phyloP scores from a whole-genome alignment of 1,140 invertebrate genomes.

The Daktulosphaira vitifoliae region DNA sequence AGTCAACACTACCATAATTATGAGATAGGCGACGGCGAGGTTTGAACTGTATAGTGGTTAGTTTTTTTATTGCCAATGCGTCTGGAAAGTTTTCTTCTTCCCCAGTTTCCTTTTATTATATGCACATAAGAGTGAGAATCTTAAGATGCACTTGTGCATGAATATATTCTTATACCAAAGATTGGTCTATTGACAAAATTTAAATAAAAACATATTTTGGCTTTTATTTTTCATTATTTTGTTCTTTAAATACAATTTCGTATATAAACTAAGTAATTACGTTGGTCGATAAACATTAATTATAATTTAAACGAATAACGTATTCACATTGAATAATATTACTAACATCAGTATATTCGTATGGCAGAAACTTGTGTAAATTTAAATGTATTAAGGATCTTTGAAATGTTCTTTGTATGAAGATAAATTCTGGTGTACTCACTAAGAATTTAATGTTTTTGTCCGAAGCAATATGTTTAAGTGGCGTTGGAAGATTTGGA shows the following conservation, averaged over 20 bases:
- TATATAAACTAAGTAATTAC: not conserved
- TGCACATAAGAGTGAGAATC: not conserved
- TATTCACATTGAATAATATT: no score
- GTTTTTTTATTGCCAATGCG: conserved; percentile 20
- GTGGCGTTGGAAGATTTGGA: not conserved
- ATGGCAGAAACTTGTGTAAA: no score
- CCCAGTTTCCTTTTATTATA: not conserved
- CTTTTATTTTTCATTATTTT: no score
- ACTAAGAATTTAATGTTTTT: not conserved
- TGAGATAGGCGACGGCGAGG: not conserved
- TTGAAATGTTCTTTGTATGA: no score
- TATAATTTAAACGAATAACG: no score
- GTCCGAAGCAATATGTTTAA: conserved; percentile 27
- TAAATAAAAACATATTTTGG: conserved; percentile 22
- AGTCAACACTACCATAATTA: not conserved
- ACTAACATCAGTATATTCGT: no score
- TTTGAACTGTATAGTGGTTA: conserved; percentile 11
- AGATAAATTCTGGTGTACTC: no score
- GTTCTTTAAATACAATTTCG: not conserved
- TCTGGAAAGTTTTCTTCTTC: conserved; percentile 31
- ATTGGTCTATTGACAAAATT: conserved; percentile 28
- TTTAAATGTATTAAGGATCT: no score
- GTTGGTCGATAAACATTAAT: not conserved
- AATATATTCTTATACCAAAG: not conserved
- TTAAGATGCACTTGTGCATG: conserved; percentile 29